These are phyloP conservation scores for Diabrotica virgifera DNA, from an alignment of 1,140 invertebrate species.

Conservation along the genomic window DNA sequence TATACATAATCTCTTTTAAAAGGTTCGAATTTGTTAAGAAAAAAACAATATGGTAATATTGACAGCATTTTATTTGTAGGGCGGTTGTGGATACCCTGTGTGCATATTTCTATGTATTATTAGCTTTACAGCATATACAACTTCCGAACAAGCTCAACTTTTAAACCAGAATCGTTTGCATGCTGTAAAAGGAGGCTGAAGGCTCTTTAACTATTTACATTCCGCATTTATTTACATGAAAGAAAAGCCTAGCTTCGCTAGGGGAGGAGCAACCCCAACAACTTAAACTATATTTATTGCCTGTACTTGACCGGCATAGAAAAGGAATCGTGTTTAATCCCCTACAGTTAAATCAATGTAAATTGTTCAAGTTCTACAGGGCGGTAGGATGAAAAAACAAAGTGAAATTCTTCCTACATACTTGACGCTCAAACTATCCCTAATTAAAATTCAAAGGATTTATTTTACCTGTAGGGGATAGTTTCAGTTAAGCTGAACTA, in stretches of 20 bases:
- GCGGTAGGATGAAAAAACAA: neutral
- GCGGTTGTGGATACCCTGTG: no score
- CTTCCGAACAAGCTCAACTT: no score
- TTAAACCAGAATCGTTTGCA: no score
- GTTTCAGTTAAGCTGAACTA: no score
- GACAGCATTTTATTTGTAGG: no score
- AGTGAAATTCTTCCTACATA: neutral
- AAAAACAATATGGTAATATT: no score
- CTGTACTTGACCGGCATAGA: neutral
- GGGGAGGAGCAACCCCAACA: neutral
- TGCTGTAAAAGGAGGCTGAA: neutral
- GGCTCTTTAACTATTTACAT: neutral
- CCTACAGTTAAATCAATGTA: constrained; percentile 1
- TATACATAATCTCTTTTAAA: no score
- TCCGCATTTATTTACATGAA: neutral
- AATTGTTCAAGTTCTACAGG: neutral
- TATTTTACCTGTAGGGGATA: no score
- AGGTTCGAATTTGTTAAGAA: no score
- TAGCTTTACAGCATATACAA: no score
- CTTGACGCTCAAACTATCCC: neutral
- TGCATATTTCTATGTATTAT: no score
- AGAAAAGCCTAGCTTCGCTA: neutral
- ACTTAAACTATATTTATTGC: constrained; percentile 3
- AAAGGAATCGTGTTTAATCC: neutral
- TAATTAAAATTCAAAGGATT: neutral